Conservation (phyloP, 1,140 invertebrate genomes). For the Ditylenchus dipsaci region DNA sequence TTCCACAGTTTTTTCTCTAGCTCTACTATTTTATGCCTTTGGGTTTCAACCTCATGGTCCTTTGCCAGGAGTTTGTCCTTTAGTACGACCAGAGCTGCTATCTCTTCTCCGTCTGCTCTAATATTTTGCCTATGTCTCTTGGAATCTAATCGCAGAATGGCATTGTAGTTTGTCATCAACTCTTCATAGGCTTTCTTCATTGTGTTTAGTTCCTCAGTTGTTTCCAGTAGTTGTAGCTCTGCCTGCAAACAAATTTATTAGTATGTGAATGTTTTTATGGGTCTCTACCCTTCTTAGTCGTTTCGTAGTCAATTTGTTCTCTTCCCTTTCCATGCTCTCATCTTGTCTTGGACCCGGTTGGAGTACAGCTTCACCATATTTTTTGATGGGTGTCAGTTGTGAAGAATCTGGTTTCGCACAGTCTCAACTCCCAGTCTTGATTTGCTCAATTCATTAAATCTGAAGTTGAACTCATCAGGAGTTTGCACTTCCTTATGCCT, state of each 20-base stretch:
- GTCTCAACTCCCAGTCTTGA: background rate
- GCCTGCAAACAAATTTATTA: slow-evolving; percentile 6
- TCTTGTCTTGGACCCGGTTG: background rate
- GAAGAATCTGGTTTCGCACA: background rate
- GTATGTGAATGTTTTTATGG: background rate
- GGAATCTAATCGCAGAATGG: slow-evolving; percentile 1
- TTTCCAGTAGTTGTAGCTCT: slow-evolving; percentile 22
- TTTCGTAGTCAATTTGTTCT: slow-evolving; percentile 12
- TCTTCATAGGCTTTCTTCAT: slow-evolving; percentile 9
- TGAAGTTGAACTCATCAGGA: background rate
- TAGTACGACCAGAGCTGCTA: slow-evolving; percentile 5
- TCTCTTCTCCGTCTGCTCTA: slow-evolving; percentile 4
- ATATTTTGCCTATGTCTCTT: background rate
- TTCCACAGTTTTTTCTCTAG: background rate
- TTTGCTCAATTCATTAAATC: background rate
- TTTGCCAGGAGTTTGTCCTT: slow-evolving; percentile 5
- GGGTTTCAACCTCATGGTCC: slow-evolving; percentile 5
- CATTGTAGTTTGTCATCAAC: slow-evolving; percentile 19
- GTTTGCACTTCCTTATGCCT: background rate
- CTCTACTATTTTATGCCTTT: slow-evolving; percentile 1
- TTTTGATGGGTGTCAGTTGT: background rate
- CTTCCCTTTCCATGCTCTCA: background rate
- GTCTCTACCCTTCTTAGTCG: slow-evolving; percentile 13
- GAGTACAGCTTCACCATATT: background rate
- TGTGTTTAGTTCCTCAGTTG: slow-evolving; percentile 13